Percentiles rank a stretch among this genome's conserved stretches.
Evolutionary conservation across 2,888 invertebrate species (phyloP).

Genomic region (Drosophila buzzatii): DNA sequence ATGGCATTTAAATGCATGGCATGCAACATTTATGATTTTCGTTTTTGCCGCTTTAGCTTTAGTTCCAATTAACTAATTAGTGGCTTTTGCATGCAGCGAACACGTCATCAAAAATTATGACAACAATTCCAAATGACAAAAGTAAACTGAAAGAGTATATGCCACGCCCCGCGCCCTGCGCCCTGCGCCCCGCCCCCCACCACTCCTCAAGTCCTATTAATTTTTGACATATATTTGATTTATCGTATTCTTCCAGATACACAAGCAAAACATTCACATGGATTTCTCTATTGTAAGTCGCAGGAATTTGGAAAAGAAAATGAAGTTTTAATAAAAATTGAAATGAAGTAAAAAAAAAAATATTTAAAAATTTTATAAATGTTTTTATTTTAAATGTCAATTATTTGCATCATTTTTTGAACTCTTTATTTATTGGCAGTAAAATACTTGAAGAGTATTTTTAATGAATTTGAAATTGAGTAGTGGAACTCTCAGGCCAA

Average conservation of each 20-base stretch:
- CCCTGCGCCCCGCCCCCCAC: slow-evolving; percentile 32
- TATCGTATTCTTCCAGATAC: slow-evolving; percentile 83
- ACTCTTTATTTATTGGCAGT: not conserved
- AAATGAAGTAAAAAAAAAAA: slow-evolving; percentile 4
- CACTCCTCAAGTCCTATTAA: slow-evolving; percentile 68
- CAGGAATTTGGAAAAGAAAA: slow-evolving; percentile 72
- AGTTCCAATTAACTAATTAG: slow-evolving; percentile 39
- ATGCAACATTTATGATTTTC: slow-evolving; percentile 75
- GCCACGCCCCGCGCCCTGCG: slow-evolving; percentile 13
- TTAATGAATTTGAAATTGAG: not conserved
- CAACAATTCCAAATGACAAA: slow-evolving; percentile 12
- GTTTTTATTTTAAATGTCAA: not conserved
- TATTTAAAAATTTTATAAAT: not conserved
- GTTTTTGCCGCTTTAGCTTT: slow-evolving; percentile 33
- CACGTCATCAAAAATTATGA: slow-evolving; percentile 25
- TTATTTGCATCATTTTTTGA: not conserved
- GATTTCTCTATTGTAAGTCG: slow-evolving; percentile 83
- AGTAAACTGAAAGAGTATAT: slow-evolving; percentile 17
- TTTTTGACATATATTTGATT: slow-evolving; percentile 77
- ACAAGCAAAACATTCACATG: slow-evolving; percentile 82
- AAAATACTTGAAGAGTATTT: not conserved
- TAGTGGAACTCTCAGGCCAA: not conserved
- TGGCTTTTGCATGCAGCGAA: slow-evolving; percentile 49
- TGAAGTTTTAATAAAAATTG: slow-evolving; percentile 6
- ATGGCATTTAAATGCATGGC: slow-evolving; percentile 67